A percentile compares a stretch with the other conserved stretches of the same genome.
Conservation (phyloP, 2,797 vertebrate species). For the Jordanella pulchra region DNA sequence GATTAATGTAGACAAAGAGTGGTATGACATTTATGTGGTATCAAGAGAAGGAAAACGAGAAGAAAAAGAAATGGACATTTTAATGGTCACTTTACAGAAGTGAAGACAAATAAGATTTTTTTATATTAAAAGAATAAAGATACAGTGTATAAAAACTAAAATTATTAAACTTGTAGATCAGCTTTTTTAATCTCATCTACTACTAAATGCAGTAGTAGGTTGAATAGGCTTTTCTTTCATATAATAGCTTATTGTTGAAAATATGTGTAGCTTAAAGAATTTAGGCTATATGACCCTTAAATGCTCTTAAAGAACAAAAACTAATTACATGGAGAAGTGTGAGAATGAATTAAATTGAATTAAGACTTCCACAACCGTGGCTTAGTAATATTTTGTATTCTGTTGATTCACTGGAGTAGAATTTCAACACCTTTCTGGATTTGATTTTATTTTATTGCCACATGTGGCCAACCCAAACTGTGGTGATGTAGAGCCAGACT, state of each 20-base stretch:
- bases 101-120: conserved; percentile 31
- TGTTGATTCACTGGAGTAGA: too few species aligned
- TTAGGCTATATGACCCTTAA: too few species aligned
- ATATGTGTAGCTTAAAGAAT: too few species aligned
- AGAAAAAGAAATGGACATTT: conserved; percentile 44
- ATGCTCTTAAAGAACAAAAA: too few species aligned
- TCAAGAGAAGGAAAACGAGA: conserved; percentile 46
- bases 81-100: conserved; percentile 34
- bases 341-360: too few species aligned
- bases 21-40: conserved; percentile 80
- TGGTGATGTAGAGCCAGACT: neutral
- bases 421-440: neutral
- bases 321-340: too few species aligned
- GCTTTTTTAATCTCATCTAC: too few species aligned
- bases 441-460: neutral
- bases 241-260: too few species aligned
- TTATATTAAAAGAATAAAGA: conserved; percentile 16
- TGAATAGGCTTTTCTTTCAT: neutral
- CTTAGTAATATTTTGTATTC: too few species aligned
- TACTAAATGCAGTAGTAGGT: neutral
- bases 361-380: too few species aligned
- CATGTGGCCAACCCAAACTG: neutral
- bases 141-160: conserved; percentile 20
- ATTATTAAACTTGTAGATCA: neutral
- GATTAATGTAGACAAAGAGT: conserved; percentile 75